Evolutionary conservation across 2,888 invertebrate genomes (phyloP).

Genomic region (Harmothoe impar): DNA sequence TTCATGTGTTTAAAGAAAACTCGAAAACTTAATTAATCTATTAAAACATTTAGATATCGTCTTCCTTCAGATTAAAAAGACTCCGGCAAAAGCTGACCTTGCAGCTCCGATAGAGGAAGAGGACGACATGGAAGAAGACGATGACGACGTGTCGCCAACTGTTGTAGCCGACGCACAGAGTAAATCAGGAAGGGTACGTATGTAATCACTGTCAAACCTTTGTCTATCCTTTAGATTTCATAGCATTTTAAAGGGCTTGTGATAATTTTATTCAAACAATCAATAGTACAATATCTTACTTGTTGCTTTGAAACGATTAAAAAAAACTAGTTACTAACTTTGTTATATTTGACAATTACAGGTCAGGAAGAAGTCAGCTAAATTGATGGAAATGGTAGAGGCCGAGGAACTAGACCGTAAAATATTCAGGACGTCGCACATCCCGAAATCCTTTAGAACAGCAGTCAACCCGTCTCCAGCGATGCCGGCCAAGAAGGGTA

Average conservation of each 20-base stretch:
- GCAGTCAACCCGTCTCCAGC: not conserved
- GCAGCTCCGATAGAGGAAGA: not conserved
- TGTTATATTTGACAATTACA: constrained; percentile 64
- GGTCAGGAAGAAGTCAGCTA: constrained; percentile 96
- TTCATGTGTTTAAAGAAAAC: too few relatives aligned
- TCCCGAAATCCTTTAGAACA: constrained; percentile 35
- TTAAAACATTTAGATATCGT: too few relatives aligned
- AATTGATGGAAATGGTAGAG: constrained; percentile 95
- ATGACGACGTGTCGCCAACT: not conserved
- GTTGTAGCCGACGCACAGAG: not conserved
- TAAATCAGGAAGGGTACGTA: constrained; percentile 43
- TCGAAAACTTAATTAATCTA: too few relatives aligned
- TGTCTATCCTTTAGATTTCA: too few relatives aligned
- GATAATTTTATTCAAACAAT: too few relatives aligned
- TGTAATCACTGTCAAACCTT: too few relatives aligned
- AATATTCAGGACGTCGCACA: constrained; percentile 11
- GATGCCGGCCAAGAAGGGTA: constrained; percentile 21
- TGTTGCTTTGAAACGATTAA: too few relatives aligned
- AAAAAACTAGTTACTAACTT: too few relatives aligned
- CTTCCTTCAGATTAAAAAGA: constrained; percentile 8
- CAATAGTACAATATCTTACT: too few relatives aligned
- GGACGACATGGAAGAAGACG: not conserved
- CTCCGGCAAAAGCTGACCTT: not conserved
- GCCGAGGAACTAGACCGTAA: constrained; percentile 77
- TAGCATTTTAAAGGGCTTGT: too few relatives aligned